Percentiles rank a stretch among this genome's conserved stretches.
Evolutionary conservation across 2,888 invertebrate species (phyloP).

Genomic region (Spodoptera littoralis): DNA sequence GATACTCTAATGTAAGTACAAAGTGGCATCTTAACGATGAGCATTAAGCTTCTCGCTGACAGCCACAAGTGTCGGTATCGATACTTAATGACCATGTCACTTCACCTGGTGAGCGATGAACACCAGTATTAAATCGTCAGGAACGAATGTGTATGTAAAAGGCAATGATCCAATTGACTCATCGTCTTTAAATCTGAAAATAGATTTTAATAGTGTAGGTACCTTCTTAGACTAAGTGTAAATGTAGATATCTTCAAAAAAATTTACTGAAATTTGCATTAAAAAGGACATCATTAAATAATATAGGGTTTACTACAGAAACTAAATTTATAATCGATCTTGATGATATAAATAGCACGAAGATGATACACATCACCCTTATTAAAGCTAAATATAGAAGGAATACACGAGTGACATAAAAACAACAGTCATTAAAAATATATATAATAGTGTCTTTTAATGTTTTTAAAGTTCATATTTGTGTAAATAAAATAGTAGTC

Average conservation of each 20-base stretch:
- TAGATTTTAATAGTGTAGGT: too few species aligned
- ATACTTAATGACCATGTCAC: constrained; percentile 62
- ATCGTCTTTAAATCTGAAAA: too few species aligned
- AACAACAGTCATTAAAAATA: constrained; percentile 72
- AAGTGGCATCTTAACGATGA: constrained; percentile 60
- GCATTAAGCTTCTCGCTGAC: constrained; percentile 64
- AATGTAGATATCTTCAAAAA: too few species aligned
- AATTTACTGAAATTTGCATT: too few species aligned
- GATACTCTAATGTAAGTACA: constrained; percentile 39
- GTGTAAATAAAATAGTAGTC: constrained; percentile 67
- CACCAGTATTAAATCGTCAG: constrained; percentile 58
- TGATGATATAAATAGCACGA: too few species aligned
- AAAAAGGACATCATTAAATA: too few species aligned
- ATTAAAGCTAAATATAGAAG: too few species aligned
- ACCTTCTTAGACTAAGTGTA: too few species aligned
- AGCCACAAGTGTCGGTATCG: constrained; percentile 61
- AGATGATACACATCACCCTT: too few species aligned
- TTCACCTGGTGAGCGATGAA: constrained; percentile 50
- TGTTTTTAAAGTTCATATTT: constrained; percentile 72
- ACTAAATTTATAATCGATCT: too few species aligned
- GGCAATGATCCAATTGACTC: too few species aligned
- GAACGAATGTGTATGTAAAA: constrained; percentile 25
- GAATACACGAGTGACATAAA: constrained; percentile 61
- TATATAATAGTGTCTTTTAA: constrained; percentile 63
- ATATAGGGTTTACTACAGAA: too few species aligned